Evolutionary conservation across 2,797 vertebrate species (phyloP), one percentile per base, ranked within the genome.

Genomic region (Pipistrellus kuhlii): DNA sequence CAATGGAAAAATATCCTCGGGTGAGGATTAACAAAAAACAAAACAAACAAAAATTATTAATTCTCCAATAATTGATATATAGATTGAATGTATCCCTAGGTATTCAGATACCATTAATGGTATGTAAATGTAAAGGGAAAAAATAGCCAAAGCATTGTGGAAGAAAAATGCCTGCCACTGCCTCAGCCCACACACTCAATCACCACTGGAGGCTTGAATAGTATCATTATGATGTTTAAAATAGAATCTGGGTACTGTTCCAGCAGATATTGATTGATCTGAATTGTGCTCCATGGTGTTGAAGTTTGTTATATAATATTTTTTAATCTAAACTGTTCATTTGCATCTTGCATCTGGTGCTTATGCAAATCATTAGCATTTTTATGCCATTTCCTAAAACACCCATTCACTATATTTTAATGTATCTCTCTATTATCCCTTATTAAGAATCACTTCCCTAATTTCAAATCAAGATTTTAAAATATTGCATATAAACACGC

Each of bases 321-420:
- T 77, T 88, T 59, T 23, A 32, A 57, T 44, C 5, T 85, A 89
- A 68, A 23, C 3, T 81, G 17, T 3, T 38, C 20, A 85, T 69
- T 77, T 96, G n/a, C 15, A 68, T 44, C 51, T 82, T 94, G 18
- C 38, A 93, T 85, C 75, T 44, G 75, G 8, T 62, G n/a, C 5
- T 87, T 92, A 32, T 62, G 25, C 0, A 62, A 41, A 10, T 48
- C 46, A 85, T 53, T 53, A 88, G 55, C 9, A 88, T 27, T 88
- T 88, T 75, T 57, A 87, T 64, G 3, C 4, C 35, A 89, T 35
- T 68, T 46, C 18, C 64, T 38, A 48, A 90, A n/a, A 83, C 8
- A 72, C 17, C 12, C 8, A 57, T 46, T 51, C 9, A 41, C n/a
- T 84, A 32, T 51, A 14, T 38, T 87, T 86, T 32, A 80, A 71